Evolutionary conservation across 2,113 vertebrate genomes (phyloP), one percentile per base, ranked within the genome.

Genomic region (Neolamprologus sp.): DNA sequence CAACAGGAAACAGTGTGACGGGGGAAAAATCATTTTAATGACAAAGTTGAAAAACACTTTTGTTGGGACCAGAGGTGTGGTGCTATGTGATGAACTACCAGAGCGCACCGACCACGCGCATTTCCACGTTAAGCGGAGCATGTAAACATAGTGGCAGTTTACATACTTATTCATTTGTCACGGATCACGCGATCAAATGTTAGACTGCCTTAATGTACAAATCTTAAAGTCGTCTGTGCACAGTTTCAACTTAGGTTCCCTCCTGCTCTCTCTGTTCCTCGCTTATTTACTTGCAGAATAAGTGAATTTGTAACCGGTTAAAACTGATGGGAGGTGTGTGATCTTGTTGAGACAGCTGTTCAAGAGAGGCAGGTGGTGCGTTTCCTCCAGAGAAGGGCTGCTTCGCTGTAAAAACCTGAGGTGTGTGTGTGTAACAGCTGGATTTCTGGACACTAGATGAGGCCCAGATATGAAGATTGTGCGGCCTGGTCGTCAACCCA

Each of bases 11-110:
- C 28, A 9, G 30, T 40, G 55, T 63, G 47, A 83, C 11, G 14
- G 12, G 9, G 30, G 2, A 0, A 13, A 78, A 82, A 42, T 16
- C 6, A 53, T 81, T 90, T 88, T 86, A 89, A 17, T 81, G 5
- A 81, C 71, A 79, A 60, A 16, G 49, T 85, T 85, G 28, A 85
- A 82, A 84, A 83, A 83, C 19, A 87, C 82, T 7, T 7, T 7
- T 13, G 40, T 17, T 28, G 68, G 42, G 42, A 80, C 68, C 57
- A 85, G 65, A 85, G 37, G 16, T 5, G 82, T 55, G 45, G 9
- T 9, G n/a, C 19, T 51, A 7, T n/a, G 42, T 7, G 23, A 75
- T 75, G 42, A 75, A 47, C 23, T 28, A 75, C 40, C 71, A 47
- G 40, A 75, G 40, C 6, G 6, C 42, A 47, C 23, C 6, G 14